These are phyloP conservation scores for Hetaerina titia DNA, from an alignment of 2,888 invertebrate species.

Conservation along the genomic window DNA sequence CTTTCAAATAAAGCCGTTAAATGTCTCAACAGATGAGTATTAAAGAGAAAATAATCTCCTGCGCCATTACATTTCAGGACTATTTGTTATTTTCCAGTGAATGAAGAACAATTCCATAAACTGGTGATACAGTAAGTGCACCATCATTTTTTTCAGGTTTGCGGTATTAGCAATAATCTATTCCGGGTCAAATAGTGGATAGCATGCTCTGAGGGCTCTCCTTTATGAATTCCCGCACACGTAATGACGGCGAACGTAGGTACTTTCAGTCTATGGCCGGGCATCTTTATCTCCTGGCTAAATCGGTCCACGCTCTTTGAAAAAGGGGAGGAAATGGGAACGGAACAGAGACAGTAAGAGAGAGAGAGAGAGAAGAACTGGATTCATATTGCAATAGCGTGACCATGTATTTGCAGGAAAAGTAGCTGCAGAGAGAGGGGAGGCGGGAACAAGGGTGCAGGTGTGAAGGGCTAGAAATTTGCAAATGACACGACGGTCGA, in stretches of 20 bases:
- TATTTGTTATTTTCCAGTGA: neutral
- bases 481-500: neutral
- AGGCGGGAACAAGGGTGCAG: neutral
- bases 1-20: neutral
- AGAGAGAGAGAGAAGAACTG: constrained; percentile 1
- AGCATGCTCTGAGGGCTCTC: neutral
- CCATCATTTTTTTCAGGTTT: neutral
- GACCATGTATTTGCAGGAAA: neutral
- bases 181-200: neutral
- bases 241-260: neutral
- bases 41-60: neutral
- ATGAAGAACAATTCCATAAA: neutral
- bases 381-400: constrained; percentile 25
- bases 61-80: neutral
- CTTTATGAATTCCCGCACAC: constrained; percentile 5
- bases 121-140: neutral
- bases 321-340: neutral
- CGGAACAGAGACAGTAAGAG: neutral
- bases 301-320: neutral
- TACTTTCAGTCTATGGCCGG: neutral
- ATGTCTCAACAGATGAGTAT: neutral
- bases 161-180: neutral
- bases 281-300: neutral
- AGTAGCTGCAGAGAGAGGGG: neutral
- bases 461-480: neutral